A percentile compares a stretch with the other conserved stretches of the same genome.
Conservation (phyloP, 2,113 vertebrate genomes). For the Xerus inauris region DNA sequence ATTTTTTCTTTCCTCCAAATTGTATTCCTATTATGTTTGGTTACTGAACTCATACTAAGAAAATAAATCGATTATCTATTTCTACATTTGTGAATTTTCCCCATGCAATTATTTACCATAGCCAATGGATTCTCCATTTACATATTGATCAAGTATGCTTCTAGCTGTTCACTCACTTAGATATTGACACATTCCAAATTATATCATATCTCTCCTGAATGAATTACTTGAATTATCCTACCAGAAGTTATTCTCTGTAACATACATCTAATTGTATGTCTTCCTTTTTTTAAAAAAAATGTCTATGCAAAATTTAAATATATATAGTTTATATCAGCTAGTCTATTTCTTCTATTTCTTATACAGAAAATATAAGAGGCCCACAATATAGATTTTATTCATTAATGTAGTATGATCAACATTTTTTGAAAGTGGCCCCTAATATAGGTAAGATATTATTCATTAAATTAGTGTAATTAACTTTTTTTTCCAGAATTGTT, state of each 20-base stretch:
- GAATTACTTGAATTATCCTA: background rate
- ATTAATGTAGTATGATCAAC: too few relatives aligned
- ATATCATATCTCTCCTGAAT: background rate
- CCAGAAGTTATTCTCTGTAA: background rate
- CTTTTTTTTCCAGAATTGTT: background rate
- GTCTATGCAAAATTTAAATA: background rate
- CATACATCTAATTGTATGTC: background rate
- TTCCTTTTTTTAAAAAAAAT: slow-evolving; percentile 12
- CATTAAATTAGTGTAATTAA: background rate
- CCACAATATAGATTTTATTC: too few relatives aligned
- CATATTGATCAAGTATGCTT: background rate
- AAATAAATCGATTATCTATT: background rate
- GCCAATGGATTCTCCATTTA: background rate
- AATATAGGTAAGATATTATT: background rate
- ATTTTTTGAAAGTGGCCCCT: too few relatives aligned
- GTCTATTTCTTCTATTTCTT: background rate
- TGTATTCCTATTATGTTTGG: background rate
- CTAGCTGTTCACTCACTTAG: background rate
- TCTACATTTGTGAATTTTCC: background rate
- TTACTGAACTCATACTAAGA: background rate
- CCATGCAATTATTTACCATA: background rate
- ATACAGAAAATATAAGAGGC: background rate
- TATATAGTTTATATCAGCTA: background rate
- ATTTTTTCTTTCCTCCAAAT: background rate
- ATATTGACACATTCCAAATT: background rate